phyloP scores from a whole-genome alignment of 2,113 vertebrate genomes.

The Sebastes schlegelii region DNA sequence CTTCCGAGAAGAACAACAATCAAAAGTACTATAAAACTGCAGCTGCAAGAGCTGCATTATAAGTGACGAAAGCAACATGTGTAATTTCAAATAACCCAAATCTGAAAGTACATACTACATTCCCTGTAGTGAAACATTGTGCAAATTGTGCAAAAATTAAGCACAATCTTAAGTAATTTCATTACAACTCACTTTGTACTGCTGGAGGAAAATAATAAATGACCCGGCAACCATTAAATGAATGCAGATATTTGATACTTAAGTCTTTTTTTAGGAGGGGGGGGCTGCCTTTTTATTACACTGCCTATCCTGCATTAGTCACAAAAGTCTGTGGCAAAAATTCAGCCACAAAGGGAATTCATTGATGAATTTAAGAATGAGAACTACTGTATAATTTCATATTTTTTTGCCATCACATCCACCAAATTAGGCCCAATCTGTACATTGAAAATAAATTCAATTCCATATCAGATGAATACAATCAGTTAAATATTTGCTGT shows the following conservation, averaged over 20 bases:
- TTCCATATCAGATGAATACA: conserved; percentile 4
- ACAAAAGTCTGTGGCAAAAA: conserved; percentile 7
- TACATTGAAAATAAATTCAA: conserved; percentile 1
- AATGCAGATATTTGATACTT: conserved; percentile 46
- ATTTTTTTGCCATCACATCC: not conserved
- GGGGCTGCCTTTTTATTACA: not conserved
- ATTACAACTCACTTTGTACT: conserved; percentile 16
- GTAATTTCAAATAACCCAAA: conserved; percentile 19
- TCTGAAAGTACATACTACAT: conserved; percentile 46
- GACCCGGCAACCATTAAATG: conserved; percentile 65
- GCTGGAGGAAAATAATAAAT: conserved; percentile 32
- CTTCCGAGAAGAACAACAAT: conserved; percentile 5
- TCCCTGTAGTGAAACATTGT: conserved; percentile 57
- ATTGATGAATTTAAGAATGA: not conserved
- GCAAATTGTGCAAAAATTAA: conserved; percentile 61
- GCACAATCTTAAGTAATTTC: conserved; percentile 68
- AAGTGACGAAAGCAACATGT: conserved; percentile 25
- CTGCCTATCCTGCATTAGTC: not conserved
- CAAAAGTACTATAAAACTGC: conserved; percentile 8
- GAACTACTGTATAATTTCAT: not conserved
- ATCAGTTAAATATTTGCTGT: conserved; percentile 29
- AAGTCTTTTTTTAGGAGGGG: not conserved
- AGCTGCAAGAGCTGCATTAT: not conserved
- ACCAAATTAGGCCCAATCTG: conserved; percentile 14
- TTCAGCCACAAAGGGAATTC: conserved; percentile 3